Percentiles rank a stretch among this genome's conserved stretches.
These are phyloP conservation scores for Cladopsammia gracilis DNA, from an alignment of 64 coral and sea anemone genomes.

Conservation along the genomic window DNA sequence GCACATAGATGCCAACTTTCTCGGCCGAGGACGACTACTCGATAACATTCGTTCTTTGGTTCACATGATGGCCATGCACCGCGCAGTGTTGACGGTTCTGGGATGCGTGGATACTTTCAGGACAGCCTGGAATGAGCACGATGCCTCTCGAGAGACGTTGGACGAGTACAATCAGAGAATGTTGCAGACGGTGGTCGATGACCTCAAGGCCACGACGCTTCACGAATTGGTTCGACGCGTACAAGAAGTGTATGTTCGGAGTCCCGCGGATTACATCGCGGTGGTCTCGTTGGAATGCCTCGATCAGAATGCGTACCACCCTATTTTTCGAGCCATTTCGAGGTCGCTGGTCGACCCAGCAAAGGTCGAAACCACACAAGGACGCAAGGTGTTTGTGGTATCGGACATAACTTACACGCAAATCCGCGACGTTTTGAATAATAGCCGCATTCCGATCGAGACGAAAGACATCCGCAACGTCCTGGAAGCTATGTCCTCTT, in stretches of 20 bases:
- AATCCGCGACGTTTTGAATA: not conserved
- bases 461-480: not conserved
- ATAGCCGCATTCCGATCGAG: not conserved
- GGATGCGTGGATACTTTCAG: not conserved
- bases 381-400: not conserved
- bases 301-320: not conserved
- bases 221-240: not conserved
- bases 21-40: not conserved
- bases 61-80: not conserved
- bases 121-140: not conserved
- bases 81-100: not conserved
- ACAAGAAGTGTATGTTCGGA: not conserved
- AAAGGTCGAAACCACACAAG: not conserved
- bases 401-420: not conserved
- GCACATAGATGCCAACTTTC: not conserved
- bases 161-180: not conserved
- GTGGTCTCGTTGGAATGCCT: not conserved
- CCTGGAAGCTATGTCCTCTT: not conserved
- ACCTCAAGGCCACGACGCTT: not conserved
- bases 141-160: not conserved
- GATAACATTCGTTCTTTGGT: not conserved
- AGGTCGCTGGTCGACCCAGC: not conserved
- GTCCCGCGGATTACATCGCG: not conserved
- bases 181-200: not conserved
- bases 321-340: not conserved